Percentiles rank a stretch among this genome's conserved stretches.
These are phyloP conservation scores for Tinea pellionella DNA, from an alignment of 2,888 invertebrate species.

Conservation along the genomic window DNA sequence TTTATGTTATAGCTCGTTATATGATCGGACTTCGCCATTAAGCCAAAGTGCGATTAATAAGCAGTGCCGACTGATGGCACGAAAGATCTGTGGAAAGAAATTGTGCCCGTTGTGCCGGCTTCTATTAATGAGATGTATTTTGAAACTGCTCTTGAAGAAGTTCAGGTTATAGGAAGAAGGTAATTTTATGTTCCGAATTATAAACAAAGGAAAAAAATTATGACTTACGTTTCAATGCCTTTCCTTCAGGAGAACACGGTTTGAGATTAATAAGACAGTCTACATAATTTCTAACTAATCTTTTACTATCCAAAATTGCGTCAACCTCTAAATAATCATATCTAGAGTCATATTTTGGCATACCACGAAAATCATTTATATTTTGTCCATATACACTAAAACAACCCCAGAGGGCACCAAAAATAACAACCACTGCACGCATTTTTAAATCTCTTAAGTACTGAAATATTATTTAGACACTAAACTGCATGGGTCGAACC, in stretches of 20 bases:
- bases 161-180: no score
- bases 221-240: constrained; percentile 77
- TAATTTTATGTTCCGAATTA: no score
- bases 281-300: constrained; percentile 77
- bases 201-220: background rate
- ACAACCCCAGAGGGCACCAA: constrained; percentile 26
- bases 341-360: constrained; percentile 63
- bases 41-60: no score
- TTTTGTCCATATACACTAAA: constrained; percentile 31
- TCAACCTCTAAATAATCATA: constrained; percentile 80
- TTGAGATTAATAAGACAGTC: constrained; percentile 75
- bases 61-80: no score
- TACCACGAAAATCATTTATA: constrained; percentile 34
- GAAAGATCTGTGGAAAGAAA: no score
- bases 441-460: no score
- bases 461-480: background rate
- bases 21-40: no score
- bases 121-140: no score
- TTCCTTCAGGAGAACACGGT: constrained; percentile 79
- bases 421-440: constrained; percentile 38
- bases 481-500: no score
- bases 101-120: no score
- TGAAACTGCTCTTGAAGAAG: no score
- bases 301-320: constrained; percentile 74
- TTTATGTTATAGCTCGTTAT: no score